Conservation (phyloP, 1,140 invertebrate species). For the Euura saliciscinereae region DNA sequence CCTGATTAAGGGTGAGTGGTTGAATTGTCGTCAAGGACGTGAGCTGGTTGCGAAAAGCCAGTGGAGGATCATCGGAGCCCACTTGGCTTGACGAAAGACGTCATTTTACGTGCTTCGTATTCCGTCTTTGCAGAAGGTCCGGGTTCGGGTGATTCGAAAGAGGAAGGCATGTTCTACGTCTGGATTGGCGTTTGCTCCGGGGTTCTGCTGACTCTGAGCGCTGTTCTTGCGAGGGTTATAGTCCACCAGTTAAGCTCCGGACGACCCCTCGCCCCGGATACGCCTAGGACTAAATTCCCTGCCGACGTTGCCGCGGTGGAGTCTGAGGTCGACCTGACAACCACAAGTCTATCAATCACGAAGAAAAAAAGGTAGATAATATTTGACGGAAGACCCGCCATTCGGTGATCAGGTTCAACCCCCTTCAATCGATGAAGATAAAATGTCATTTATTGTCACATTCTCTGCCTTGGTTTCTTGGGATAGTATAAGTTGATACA, state of each 20-base stretch:
- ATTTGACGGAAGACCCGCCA: too few relatives aligned
- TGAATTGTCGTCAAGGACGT: neutral
- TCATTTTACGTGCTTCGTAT: too few relatives aligned
- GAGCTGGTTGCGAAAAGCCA: neutral
- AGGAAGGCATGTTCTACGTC: conserved; percentile 4
- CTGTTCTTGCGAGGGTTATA: neutral
- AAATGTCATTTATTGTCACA: too few relatives aligned
- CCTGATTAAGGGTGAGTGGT: conserved; percentile 1
- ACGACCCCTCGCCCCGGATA: neutral
- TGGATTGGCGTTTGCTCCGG: neutral
- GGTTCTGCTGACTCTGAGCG: neutral
- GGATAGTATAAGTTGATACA: too few relatives aligned
- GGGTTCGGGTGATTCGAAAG: neutral
- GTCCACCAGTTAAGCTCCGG: neutral
- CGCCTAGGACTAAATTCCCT: neutral
- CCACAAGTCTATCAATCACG: neutral
- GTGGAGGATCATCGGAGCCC: neutral
- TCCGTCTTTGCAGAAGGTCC: neutral
- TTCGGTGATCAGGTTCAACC: too few relatives aligned
- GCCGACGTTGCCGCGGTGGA: neutral
- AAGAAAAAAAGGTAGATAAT: neutral
- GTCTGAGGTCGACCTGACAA: conserved; percentile 4
- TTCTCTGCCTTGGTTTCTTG: too few relatives aligned
- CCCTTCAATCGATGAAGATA: too few relatives aligned
- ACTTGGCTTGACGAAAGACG: too few relatives aligned